Base-by-base conservation (phyloP, 2,797 vertebrate species). In the Bradypus variegatus region DNA sequence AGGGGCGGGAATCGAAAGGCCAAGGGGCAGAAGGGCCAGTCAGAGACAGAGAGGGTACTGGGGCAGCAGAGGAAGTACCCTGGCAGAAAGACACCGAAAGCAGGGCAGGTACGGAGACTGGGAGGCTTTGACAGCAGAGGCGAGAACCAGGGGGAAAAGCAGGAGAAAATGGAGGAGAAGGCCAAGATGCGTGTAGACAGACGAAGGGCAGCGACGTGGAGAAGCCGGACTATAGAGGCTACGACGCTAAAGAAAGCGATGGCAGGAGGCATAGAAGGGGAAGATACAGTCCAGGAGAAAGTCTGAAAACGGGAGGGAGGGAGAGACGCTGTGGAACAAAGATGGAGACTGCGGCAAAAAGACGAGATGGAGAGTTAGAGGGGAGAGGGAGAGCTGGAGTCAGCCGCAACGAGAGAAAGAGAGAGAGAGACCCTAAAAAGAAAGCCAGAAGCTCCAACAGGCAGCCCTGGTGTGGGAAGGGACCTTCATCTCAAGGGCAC, bases 401-500 rank as follows among this genome's bases (percentile, higher is more conserved):
- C 65, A 13, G 33, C 78, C 10, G 55, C 82, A 70, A 12, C 1
- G 78, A 23, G 73, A 29, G 75, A 4, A 31, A 19, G 69, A 25
- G 23, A 31, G 69, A n/a, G 84, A 12, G n/a, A 36, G 33, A 62
- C 36, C 36, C 8, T 36, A 31, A 36, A 29, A 58, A 64, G 38
- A 19, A 36, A 38, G 38, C 31, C 65, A 15, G 41, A 31, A 55
- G 60, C 70, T 45, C 89, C 92, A 93, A 41, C 64, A 23, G n/a
- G 70, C 72, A 50, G 50, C 69, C 41, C 41, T 27, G 84, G 77
- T 29, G 94, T 23, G 81, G 77, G 88, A 48, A 86, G 84, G 77
- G 88, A 91, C 93, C 91, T 93, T 96, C 92, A 58, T 81, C 87
- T 93, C 95, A 96, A 96, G 96, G 96, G 95, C 96, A 89, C 64